Base-by-base conservation (phyloP, 2,797 vertebrate genomes). In the Perdix hodgsoniae region DNA sequence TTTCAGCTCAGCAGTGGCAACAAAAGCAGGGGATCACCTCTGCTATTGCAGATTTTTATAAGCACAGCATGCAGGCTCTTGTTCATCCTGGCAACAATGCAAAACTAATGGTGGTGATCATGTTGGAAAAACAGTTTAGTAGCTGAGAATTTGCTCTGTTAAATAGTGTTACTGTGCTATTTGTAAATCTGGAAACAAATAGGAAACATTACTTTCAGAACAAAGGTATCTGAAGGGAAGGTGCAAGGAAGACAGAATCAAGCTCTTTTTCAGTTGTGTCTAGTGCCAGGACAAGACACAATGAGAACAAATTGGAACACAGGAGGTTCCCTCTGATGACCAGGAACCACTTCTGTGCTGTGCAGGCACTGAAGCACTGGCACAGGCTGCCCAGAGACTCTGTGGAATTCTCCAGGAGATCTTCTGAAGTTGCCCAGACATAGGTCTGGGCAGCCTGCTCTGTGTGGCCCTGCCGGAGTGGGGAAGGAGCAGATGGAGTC, bases 321-420 rank as follows among this genome's bases (percentile, higher is more conserved):
- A n/a, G 39, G 37, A 67, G 27, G 21, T 8, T 37, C 12, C 18
- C 35, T 24, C 4, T 26, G 1, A 22, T 12, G 35, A 67, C 9
- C 63, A 64, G n/a, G 10, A 63, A 70, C 17, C 24, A 27, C 22
- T 50, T 57, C 19, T 0, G 0, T 54, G 39, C 24, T 50, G 24
- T 50, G 49, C 24, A 26, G 49, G 49, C 24, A 26, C 24, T 50
- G 49, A 14, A 50, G 24, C 54, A 8, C 24, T 4, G 75, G 27
- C 59, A 37, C 21, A 50, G 22, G 49, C 1, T 67, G 26, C 11
- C 54, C 27, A 15, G 17, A 24, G 4, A 33, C 21, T 42, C 2
- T 40, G 33, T 40, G 39, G 14, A 40, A 19, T 17, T 23, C 47
- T n/a, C 35, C n/a, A 24, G 26, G 24, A 67, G n/a, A 10, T 37